A percentile compares a stretch with the other conserved stretches of the same genome.
Conservation (phyloP, 2,113 vertebrate species). For the Motacilla tschutschensis region DNA sequence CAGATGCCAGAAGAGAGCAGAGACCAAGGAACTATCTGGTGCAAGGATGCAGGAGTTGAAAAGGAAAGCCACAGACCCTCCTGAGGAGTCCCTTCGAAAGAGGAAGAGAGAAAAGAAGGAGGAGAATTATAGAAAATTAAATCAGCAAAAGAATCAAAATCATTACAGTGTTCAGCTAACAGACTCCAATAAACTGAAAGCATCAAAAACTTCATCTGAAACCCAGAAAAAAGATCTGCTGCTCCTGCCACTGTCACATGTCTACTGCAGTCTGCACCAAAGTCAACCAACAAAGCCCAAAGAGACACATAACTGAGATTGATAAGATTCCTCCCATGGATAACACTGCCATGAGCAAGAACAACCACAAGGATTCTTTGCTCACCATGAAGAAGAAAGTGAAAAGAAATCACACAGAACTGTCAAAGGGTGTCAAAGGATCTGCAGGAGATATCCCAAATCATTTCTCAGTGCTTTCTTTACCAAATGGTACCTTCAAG, state of each 20-base stretch:
- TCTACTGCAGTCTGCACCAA: conserved; percentile 35
- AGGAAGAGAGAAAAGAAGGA: conserved; percentile 57
- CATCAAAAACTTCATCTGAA: conserved; percentile 47
- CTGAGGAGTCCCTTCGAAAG: not conserved
- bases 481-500: conserved; percentile 67
- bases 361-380: conserved; percentile 43
- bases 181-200: conserved; percentile 58
- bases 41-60: not conserved
- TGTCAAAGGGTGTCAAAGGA: conserved; percentile 59
- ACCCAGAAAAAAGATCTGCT: conserved; percentile 64
- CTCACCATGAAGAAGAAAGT: conserved; percentile 72
- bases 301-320: conserved; percentile 47
- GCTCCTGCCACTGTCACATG: conserved; percentile 5
- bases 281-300: conserved; percentile 53
- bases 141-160: conserved; percentile 63
- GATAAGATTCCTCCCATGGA: conserved; percentile 22
- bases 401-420: conserved; percentile 61
- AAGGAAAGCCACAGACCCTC: not conserved
- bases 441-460: conserved; percentile 60
- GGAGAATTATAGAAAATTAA: conserved; percentile 66
- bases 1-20: not conserved
- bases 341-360: conserved; percentile 49
- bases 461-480: conserved; percentile 68
- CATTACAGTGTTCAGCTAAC: not conserved
- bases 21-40: not conserved